Percentiles rank a stretch among this genome's conserved stretches.
Conservation (phyloP, 2,797 vertebrate genomes). For the Chelon auratus region DNA sequence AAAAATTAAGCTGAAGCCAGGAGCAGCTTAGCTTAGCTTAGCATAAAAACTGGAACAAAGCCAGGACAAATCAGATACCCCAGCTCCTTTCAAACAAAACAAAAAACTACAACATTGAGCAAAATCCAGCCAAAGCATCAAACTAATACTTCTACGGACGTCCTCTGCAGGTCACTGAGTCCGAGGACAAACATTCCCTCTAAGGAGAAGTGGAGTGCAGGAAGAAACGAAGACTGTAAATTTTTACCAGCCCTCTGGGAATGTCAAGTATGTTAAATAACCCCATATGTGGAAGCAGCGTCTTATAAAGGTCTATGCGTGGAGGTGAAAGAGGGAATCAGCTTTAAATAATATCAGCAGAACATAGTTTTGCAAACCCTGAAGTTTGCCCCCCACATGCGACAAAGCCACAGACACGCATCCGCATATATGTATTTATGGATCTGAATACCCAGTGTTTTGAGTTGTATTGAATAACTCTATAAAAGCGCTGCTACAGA, state of each 20-base stretch:
- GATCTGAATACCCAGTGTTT: slow-evolving; percentile 44
- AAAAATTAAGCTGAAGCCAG: neutral
- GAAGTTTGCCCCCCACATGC: slow-evolving; percentile 25
- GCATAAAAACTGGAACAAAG: neutral
- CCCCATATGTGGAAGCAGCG: slow-evolving; percentile 35
- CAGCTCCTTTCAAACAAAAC: neutral
- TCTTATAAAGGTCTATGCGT: neutral
- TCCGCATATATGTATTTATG: slow-evolving; percentile 44
- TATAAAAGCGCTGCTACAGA: slow-evolving; percentile 55
- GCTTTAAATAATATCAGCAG: slow-evolving; percentile 7
- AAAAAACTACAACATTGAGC: too few species aligned
- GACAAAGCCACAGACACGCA: slow-evolving; percentile 39
- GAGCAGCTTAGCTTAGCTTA: neutral
- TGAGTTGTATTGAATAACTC: slow-evolving; percentile 52
- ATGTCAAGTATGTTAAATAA: slow-evolving; percentile 48
- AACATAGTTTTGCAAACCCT: slow-evolving; percentile 25
- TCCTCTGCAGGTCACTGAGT: slow-evolving; percentile 34
- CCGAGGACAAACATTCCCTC: slow-evolving; percentile 35
- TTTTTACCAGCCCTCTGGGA: slow-evolving; percentile 45
- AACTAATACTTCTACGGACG: slow-evolving; percentile 14
- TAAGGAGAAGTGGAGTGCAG: neutral
- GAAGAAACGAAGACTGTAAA: slow-evolving; percentile 27
- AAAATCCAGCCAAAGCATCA: neutral
- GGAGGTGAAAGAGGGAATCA: neutral
- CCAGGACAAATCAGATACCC: neutral